Conservation (phyloP, 2,888 invertebrate species). For the Dynastes hyllus region DNA sequence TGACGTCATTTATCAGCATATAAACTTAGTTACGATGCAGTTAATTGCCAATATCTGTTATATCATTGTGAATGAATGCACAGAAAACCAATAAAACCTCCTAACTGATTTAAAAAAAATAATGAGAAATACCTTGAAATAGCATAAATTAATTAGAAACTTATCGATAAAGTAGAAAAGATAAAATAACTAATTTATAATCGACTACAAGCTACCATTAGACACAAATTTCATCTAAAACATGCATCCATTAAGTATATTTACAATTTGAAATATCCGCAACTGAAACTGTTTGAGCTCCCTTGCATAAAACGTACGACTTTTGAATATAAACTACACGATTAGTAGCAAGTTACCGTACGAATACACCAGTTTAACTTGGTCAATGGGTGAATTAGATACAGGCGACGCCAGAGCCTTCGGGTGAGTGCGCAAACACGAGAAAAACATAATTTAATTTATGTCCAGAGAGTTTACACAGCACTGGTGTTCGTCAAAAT, state of each 20-base stretch:
- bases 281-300: constrained; percentile 14
- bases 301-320: constrained; percentile 22
- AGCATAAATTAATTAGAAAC: constrained; percentile 3
- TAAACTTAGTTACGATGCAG: too few species aligned
- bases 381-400: constrained; percentile 39
- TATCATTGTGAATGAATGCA: background rate
- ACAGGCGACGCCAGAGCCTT: constrained; percentile 14
- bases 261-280: constrained; percentile 19
- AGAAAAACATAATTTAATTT: constrained; percentile 28
- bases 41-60: background rate
- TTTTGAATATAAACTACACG: constrained; percentile 33
- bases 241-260: constrained; percentile 32
- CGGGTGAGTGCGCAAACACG: constrained; percentile 10
- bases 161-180: background rate
- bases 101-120: background rate
- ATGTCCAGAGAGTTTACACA: background rate
- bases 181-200: background rate
- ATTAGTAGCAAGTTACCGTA: constrained; percentile 33
- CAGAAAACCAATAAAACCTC: too few species aligned
- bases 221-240: constrained; percentile 18
- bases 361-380: constrained; percentile 24
- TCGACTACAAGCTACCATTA: constrained; percentile 7
- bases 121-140: background rate
- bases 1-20: too few species aligned
- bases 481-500: constrained; percentile 24